phyloP scores from a whole-genome alignment of 2,888 invertebrate genomes.

The Gymnocheta viridis region DNA sequence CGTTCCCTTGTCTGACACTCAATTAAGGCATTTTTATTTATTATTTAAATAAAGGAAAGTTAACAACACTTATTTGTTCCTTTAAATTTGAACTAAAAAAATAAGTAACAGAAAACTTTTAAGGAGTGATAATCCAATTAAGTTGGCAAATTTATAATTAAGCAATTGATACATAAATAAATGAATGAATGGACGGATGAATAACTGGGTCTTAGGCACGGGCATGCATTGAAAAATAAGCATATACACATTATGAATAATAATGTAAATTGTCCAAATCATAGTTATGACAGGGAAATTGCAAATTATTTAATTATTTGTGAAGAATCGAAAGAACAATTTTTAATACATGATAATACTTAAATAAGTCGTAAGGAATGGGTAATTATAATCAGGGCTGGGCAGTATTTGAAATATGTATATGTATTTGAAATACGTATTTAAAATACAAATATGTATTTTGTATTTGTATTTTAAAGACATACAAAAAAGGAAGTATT shows the following conservation, averaged over 20 bases:
- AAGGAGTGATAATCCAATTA: constrained; percentile 18
- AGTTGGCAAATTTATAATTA: constrained; percentile 19
- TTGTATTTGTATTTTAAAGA: too few species aligned
- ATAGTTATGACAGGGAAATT: background rate
- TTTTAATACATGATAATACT: background rate
- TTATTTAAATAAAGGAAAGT: constrained; percentile 38
- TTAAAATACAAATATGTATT: too few species aligned
- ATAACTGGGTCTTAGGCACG: background rate
- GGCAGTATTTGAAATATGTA: too few species aligned
- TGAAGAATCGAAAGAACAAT: background rate
- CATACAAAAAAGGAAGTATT: too few species aligned
- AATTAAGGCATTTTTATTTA: constrained; percentile 36
- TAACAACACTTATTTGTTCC: background rate
- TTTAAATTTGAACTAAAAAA: background rate
- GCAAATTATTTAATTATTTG: background rate
- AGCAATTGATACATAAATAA: background rate
- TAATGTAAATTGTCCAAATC: background rate
- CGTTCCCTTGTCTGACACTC: constrained; percentile 33
- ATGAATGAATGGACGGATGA: background rate
- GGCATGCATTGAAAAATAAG: background rate
- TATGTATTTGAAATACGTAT: too few species aligned
- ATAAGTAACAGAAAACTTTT: background rate
- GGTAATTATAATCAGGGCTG: too few species aligned
- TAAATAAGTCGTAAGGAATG: too few species aligned
- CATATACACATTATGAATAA: constrained; percentile 21